These are phyloP conservation scores for Temnothorax longispinosus DNA, from an alignment of 1,140 invertebrate genomes.

Conservation along the genomic window DNA sequence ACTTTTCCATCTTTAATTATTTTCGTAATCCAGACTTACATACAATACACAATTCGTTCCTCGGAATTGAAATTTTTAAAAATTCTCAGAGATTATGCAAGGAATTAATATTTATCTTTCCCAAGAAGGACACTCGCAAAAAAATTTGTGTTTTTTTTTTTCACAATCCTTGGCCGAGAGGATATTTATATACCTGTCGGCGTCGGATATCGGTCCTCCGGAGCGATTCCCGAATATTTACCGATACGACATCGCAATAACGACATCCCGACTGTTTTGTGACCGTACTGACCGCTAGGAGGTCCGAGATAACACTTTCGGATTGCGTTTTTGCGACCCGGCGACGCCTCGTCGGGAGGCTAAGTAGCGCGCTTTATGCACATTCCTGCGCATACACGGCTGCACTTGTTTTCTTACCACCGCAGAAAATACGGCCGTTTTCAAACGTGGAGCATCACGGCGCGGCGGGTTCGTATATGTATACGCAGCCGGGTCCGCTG, in stretches of 20 bases:
- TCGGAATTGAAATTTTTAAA: not conserved
- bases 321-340: not conserved
- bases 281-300: not conserved
- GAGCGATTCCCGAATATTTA: not conserved
- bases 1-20: not conserved
- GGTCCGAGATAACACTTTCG: not conserved
- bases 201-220: not conserved
- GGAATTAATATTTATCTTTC: not conserved
- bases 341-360: not conserved
- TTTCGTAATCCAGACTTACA: not conserved
- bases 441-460: constrained; percentile 36
- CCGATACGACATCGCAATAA: not conserved
- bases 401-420: constrained; percentile 45
- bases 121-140: not conserved
- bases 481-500: not conserved
- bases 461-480: not conserved
- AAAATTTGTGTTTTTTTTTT: not conserved
- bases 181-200: not conserved
- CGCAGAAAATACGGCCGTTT: constrained; percentile 36
- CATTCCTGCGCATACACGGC: constrained; percentile 29
- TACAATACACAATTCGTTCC: not conserved
- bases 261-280: not conserved
- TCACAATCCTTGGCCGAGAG: not conserved
- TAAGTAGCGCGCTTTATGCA: constrained; percentile 38
- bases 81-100: not conserved